phyloP scores from a whole-genome alignment of 92 coral and sea anemone species.

The Palythoa caribaeorum region DNA sequence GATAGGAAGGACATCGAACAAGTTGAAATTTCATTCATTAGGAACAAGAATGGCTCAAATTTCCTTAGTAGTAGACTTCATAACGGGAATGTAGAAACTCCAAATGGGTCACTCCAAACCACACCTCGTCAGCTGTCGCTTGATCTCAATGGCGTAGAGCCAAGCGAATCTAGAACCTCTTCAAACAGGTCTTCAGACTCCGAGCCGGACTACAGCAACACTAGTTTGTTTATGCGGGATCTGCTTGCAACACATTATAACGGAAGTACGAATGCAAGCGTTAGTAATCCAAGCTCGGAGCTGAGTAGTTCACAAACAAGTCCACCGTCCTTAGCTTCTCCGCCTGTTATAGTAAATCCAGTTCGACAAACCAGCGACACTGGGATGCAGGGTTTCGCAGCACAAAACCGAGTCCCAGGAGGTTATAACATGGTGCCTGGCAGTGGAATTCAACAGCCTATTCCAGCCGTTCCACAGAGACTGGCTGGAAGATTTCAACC shows the following conservation, averaged over 20 bases:
- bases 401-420: conserved; percentile 36
- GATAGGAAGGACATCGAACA: conserved; percentile 67
- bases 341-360: conserved; percentile 31
- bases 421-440: conserved; percentile 20
- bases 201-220: conserved; percentile 74
- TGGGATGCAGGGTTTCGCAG: conserved; percentile 29
- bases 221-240: conserved; percentile 77
- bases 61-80: background rate
- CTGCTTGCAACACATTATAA: conserved; percentile 47
- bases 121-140: conserved; percentile 21
- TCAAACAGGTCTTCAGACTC: conserved; percentile 75
- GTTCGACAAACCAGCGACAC: conserved; percentile 7
- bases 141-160: conserved; percentile 63
- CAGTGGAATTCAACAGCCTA: conserved; percentile 30
- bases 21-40: conserved; percentile 82
- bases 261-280: conserved; percentile 3
- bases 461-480: conserved; percentile 50
- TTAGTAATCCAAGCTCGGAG: conserved; percentile 23
- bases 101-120: conserved; percentile 12
- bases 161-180: conserved; percentile 66
- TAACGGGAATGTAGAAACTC: conserved; percentile 14
- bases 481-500: conserved; percentile 73
- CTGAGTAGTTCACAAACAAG: conserved; percentile 34
- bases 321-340: conserved; percentile 35
- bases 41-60: conserved; percentile 57